Evolutionary conservation across 2,113 vertebrate genomes (phyloP).

Genomic region (Heterotilapia buettikoferi): DNA sequence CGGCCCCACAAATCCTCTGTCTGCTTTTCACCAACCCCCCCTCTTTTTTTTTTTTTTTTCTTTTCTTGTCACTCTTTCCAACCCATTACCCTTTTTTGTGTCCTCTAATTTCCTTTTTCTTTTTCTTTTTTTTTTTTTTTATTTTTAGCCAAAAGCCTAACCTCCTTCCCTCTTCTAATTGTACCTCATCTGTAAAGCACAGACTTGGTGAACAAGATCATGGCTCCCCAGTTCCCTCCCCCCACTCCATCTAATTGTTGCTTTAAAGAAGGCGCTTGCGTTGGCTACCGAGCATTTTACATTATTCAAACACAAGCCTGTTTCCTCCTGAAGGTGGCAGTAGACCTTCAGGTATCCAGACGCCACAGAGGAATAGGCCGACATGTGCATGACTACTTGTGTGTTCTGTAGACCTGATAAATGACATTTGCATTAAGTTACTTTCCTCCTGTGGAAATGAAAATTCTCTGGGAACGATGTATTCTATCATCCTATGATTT

Average conservation of each 20-base stretch:
- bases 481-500: constrained; percentile 60
- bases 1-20: not conserved
- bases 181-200: not conserved
- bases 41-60: not conserved
- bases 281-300: not conserved
- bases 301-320: not conserved
- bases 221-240: not conserved
- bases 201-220: not conserved
- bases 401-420: constrained; percentile 57
- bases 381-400: constrained; percentile 32
- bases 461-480: constrained; percentile 50
- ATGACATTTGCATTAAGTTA: constrained; percentile 69
- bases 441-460: constrained; percentile 45
- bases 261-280: not conserved
- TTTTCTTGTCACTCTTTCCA: not conserved
- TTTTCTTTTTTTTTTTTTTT: not conserved
- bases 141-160: not conserved
- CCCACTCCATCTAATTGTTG: not conserved
- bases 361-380: not conserved
- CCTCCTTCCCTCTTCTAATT: not conserved
- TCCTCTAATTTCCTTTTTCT: not conserved
- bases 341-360: constrained; percentile 42
- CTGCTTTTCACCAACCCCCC: not conserved
- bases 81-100: not conserved
- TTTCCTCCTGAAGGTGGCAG: constrained; percentile 67